Evolutionary conservation across 2,113 vertebrate genomes (phyloP).

Genomic region (Anoplopoma fimbria): DNA sequence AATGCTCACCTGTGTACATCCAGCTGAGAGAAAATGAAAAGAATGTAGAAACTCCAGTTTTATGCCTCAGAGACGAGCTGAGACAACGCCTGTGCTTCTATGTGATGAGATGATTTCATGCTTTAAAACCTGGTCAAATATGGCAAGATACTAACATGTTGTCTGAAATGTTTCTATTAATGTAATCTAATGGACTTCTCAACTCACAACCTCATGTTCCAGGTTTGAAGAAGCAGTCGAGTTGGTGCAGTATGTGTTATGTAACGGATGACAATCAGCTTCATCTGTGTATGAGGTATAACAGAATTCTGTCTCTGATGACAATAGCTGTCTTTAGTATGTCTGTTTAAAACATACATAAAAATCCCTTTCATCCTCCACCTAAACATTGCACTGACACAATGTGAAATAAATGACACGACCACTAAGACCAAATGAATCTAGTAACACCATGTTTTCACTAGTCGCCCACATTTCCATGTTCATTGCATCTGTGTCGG

Average conservation of each 20-base stretch:
- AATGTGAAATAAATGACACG: conserved; percentile 55
- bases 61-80: conserved; percentile 42
- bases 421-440: conserved; percentile 19
- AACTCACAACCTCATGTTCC: conserved; percentile 21
- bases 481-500: background rate
- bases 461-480: background rate
- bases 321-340: conserved; percentile 1
- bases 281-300: conserved; percentile 23
- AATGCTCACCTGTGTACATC: conserved; percentile 2
- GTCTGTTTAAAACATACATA: conserved; percentile 15
- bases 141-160: conserved; percentile 20
- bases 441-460: conserved; percentile 13
- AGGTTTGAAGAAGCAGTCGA: background rate
- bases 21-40: conserved; percentile 4
- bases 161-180: background rate
- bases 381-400: conserved; percentile 50
- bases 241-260: background rate
- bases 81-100: conserved; percentile 49
- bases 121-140: background rate
- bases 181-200: background rate
- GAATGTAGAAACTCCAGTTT: conserved; percentile 33
- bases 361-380: conserved; percentile 60
- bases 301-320: background rate
- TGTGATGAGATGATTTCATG: background rate
- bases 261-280: conserved; percentile 1